Evolutionary conservation across 2,113 vertebrate species (phyloP).

Genomic region (Phocoena sinus): DNA sequence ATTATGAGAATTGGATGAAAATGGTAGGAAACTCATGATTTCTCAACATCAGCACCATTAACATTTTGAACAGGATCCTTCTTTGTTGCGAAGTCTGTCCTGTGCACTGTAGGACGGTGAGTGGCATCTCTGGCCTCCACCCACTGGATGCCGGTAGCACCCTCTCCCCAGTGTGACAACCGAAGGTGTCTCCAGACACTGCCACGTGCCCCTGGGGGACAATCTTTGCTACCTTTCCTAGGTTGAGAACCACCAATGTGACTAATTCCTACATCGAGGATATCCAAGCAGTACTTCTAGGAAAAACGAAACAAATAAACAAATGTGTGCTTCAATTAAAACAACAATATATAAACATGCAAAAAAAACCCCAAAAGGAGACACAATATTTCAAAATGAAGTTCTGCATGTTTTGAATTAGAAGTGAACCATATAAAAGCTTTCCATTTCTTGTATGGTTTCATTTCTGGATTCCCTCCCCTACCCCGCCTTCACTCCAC

Average conservation of each 20-base stretch:
- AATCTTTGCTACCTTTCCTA: not conserved
- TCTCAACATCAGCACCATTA: no score
- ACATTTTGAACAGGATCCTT: not conserved
- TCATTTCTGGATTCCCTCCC: not conserved
- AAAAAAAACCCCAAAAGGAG: no score
- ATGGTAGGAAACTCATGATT: not conserved
- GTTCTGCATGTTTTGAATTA: not conserved
- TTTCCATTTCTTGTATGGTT: not conserved
- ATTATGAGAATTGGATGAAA: not conserved
- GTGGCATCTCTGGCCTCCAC: not conserved
- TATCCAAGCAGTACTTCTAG: not conserved
- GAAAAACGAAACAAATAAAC: not conserved
- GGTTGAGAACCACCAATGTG: not conserved
- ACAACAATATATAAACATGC: not conserved
- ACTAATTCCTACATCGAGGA: not conserved
- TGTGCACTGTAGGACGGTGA: accelerated
- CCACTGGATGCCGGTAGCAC: not conserved
- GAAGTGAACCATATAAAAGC: not conserved
- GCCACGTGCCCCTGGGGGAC: not conserved
- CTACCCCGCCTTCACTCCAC: not conserved
- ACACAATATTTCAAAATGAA: not conserved
- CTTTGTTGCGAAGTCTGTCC: no score
- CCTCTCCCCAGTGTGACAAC: no score
- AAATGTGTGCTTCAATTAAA: not conserved
- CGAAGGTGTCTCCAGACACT: not conserved